These are phyloP conservation scores for Neodiprion fabricii DNA, from an alignment of 1,140 invertebrate genomes.

Conservation along the genomic window DNA sequence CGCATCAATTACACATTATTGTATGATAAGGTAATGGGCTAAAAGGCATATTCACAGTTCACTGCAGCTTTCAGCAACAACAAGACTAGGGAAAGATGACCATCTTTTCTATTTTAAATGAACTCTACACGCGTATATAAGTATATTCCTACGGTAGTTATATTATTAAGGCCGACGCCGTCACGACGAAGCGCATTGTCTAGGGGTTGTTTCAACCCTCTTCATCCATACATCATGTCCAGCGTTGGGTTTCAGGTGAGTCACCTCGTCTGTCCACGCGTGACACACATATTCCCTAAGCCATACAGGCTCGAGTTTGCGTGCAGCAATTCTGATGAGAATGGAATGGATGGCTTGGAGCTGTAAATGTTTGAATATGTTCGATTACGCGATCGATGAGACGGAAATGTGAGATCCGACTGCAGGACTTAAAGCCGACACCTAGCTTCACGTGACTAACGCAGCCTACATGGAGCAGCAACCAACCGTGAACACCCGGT, in stretches of 20 bases:
- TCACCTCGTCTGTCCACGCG: constrained; percentile 3
- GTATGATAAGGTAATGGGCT: neutral
- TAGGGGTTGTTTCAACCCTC: neutral
- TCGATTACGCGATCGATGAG: neutral
- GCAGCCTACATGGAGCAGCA: neutral
- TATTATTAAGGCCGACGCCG: too few species aligned
- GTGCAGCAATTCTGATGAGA: neutral
- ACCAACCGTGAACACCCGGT: neutral
- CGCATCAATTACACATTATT: neutral
- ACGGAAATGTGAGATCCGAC: neutral
- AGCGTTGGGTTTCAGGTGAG: constrained; percentile 4
- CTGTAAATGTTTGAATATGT: constrained; percentile 8
- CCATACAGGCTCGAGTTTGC: neutral
- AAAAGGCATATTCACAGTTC: neutral
- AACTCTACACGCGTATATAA: neutral
- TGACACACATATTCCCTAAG: neutral
- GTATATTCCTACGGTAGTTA: too few species aligned
- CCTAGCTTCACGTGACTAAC: constrained; percentile 1
- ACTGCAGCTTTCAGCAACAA: neutral
- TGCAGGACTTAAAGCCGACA: neutral
- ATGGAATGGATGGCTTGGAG: neutral
- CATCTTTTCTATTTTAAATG: neutral
- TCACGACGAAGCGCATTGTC: too few species aligned
- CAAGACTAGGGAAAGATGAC: neutral
- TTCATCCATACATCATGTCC: neutral